These are phyloP conservation scores for Papilio machaon DNA, from an alignment of 1,140 invertebrate genomes.

Conservation along the genomic window DNA sequence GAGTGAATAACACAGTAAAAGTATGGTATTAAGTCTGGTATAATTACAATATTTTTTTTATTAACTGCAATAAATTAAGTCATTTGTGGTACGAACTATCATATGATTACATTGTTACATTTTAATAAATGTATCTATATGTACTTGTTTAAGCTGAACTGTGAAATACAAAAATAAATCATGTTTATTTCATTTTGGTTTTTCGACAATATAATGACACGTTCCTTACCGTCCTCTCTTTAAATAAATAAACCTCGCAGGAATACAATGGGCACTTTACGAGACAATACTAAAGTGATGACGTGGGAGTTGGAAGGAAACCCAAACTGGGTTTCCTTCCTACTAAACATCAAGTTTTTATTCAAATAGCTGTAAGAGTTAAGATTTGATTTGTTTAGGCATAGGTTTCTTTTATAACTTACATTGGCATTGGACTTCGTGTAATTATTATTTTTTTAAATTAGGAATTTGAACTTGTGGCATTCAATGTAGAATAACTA, in stretches of 20 bases:
- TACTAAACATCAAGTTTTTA: neutral
- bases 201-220: neutral
- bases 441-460: no score
- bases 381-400: neutral
- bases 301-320: neutral
- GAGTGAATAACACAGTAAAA: no score
- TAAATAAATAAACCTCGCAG: neutral
- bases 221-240: neutral
- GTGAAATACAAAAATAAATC: neutral
- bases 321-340: neutral
- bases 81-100: neutral
- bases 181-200: neutral
- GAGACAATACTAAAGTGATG: constrained; percentile 7
- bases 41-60: neutral
- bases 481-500: no score
- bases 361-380: neutral
- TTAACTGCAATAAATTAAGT: neutral
- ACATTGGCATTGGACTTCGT: neutral
- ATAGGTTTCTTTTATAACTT: neutral
- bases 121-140: neutral
- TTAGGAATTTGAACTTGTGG: no score
- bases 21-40: neutral
- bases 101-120: no score
- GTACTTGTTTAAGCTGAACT: neutral
- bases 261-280: constrained; percentile 4